Evolutionary conservation across 53 echinoderm and acorn worm genomes (phyloP).

Genomic region (Echinarachnius parma): DNA sequence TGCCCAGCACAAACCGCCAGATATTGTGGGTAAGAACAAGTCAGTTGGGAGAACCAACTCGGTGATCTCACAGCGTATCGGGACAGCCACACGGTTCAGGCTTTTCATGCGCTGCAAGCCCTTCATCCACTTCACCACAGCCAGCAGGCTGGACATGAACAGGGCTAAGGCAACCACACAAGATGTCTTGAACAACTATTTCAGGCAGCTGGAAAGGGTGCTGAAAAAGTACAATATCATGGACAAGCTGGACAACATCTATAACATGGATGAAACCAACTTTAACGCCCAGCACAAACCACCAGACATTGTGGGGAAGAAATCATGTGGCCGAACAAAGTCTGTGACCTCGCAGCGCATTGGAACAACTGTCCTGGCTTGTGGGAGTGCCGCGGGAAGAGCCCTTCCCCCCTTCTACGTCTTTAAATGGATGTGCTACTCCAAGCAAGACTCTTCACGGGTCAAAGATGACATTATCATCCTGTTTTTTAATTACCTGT

Average conservation of each 20-base stretch:
- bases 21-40: conserved; percentile 6
- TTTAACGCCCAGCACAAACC: conserved; percentile 25
- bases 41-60: background rate
- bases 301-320: background rate
- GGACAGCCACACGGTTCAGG: no score
- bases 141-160: background rate
- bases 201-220: background rate
- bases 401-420: conserved; percentile 20
- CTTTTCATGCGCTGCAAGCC: no score
- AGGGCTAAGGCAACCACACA: background rate
- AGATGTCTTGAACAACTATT: background rate
- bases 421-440: conserved; percentile 19
- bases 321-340: background rate
- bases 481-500: no score
- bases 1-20: conserved; percentile 19
- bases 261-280: conserved; percentile 15
- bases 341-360: conserved; percentile 18
- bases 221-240: conserved; percentile 7
- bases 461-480: no score
- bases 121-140: no score
- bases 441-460: no score
- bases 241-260: conserved; percentile 8
- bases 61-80: conserved; percentile 11
- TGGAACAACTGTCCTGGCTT: conserved; percentile 30
- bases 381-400: conserved; percentile 30